Conservation (phyloP, 2,797 vertebrate species). For the Malurus leucopterus region DNA sequence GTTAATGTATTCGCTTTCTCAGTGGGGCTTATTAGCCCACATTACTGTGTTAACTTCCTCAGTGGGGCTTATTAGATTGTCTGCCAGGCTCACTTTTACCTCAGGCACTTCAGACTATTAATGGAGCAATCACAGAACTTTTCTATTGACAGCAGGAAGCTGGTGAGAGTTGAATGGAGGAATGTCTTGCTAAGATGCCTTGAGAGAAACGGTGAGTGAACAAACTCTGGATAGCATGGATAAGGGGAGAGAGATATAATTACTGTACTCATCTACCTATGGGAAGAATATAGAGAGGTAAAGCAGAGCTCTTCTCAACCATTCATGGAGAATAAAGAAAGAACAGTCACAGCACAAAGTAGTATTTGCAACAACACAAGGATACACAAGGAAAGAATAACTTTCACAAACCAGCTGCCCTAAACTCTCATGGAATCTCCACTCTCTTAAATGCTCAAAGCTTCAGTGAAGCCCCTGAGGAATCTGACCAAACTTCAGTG, state of each 20-base stretch:
- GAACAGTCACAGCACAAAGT: fast-evolving
- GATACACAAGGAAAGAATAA: not conserved
- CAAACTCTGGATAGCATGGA: not conserved
- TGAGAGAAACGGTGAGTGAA: not conserved
- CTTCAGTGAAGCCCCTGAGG: not conserved
- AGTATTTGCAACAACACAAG: not conserved
- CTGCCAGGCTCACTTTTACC: not conserved
- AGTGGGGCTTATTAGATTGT: not conserved
- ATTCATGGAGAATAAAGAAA: not conserved
- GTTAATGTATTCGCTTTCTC: not conserved
- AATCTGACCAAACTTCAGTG: not conserved
- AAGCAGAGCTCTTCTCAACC: not conserved
- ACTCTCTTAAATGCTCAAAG: not conserved
- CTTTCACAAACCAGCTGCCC: not conserved
- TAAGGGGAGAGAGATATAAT: not conserved
- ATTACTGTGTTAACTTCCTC: not conserved
- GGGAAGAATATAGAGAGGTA: not conserved
- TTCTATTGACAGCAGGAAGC: not conserved
- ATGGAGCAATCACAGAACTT: not conserved
- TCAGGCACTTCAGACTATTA: not conserved
- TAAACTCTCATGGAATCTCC: not conserved
- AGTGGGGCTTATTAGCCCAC: not conserved
- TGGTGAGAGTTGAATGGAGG: not conserved
- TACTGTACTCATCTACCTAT: not conserved
- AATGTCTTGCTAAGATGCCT: not conserved